These are phyloP conservation scores for Cryptocheilus praepositus DNA, from an alignment of 2,888 invertebrate species.

Conservation along the genomic window DNA sequence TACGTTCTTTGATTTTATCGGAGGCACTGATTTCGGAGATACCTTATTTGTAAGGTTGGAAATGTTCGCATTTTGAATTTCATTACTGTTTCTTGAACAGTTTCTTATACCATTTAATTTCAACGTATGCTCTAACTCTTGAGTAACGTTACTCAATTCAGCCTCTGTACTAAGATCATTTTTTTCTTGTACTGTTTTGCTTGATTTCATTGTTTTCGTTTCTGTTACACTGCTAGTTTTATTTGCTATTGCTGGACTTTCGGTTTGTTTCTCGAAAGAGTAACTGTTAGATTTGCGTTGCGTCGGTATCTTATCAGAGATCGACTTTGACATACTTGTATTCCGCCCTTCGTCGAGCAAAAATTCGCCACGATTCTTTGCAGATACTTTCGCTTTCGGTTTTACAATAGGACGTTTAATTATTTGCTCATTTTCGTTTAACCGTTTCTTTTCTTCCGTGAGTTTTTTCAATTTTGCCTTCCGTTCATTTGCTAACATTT, in stretches of 20 bases:
- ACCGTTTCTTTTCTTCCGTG: slow-evolving; percentile 70
- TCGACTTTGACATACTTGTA: slow-evolving; percentile 4
- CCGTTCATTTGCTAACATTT: slow-evolving; percentile 72
- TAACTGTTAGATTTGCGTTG: slow-evolving; percentile 6
- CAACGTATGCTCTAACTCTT: not conserved
- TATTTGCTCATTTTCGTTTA: slow-evolving; percentile 48
- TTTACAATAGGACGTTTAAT: slow-evolving; percentile 48
- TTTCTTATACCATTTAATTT: not conserved
- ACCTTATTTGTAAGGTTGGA: not conserved
- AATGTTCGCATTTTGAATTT: not conserved
- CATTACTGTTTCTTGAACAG: not conserved
- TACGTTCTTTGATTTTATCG: not conserved
- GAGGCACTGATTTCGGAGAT: not conserved
- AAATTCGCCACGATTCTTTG: slow-evolving; percentile 78
- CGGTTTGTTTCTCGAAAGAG: not conserved
- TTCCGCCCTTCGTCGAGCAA: slow-evolving; percentile 60
- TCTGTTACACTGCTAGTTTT: not conserved
- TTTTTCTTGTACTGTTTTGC: not conserved
- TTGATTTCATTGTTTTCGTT: not conserved
- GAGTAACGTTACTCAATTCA: slow-evolving; percentile 1
- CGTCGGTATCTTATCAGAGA: not conserved
- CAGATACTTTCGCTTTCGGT: slow-evolving; percentile 75
- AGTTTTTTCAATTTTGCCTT: slow-evolving; percentile 77
- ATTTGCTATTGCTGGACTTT: slow-evolving; percentile 8
- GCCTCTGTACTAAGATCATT: not conserved